phyloP scores from a whole-genome alignment of 1,140 invertebrate species.

The Drosophila oshimai region DNA sequence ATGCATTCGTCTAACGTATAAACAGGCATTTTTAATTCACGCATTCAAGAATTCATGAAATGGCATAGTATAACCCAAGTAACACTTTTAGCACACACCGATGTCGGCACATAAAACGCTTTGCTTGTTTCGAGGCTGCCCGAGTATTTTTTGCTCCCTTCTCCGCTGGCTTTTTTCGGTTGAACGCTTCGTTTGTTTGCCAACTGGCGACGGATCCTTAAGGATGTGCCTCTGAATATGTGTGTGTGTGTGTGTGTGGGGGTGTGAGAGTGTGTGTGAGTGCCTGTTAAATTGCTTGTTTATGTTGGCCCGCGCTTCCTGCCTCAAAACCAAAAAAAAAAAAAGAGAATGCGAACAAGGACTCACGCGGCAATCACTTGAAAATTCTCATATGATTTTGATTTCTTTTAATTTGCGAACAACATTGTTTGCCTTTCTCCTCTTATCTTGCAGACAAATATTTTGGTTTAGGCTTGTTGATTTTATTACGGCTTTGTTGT shows the following conservation, averaged over 20 bases:
- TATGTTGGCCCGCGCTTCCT: conserved; percentile 64
- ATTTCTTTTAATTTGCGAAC: conserved; percentile 73
- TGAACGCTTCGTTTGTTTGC: conserved; percentile 80
- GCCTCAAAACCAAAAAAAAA: conserved; percentile 1
- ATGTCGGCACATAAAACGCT: conserved; percentile 67
- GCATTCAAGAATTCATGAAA: too few relatives aligned
- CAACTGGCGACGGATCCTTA: conserved; percentile 59
- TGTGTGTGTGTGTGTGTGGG: conserved; percentile 6
- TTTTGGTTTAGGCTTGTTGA: conserved; percentile 61
- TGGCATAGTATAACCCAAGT: too few relatives aligned
- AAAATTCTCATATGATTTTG: conserved; percentile 78
- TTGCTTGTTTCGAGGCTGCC: conserved; percentile 61
- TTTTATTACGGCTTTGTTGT: conserved; percentile 63
- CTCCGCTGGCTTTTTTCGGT: conserved; percentile 70
- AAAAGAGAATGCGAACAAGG: conserved; percentile 18
- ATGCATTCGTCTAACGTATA: too few relatives aligned
- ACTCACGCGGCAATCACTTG: conserved; percentile 56
- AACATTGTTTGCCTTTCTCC: background rate
- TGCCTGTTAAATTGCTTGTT: conserved; percentile 80
- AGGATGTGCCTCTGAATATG: conserved; percentile 21
- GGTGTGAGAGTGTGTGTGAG: conserved; percentile 29
- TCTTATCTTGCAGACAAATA: conserved; percentile 47
- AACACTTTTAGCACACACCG: too few relatives aligned
- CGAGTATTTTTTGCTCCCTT: conserved; percentile 29
- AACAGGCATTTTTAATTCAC: too few relatives aligned